Evolutionary conservation across 2,888 invertebrate genomes (phyloP).

Genomic region (Tachystola acroxantha): DNA sequence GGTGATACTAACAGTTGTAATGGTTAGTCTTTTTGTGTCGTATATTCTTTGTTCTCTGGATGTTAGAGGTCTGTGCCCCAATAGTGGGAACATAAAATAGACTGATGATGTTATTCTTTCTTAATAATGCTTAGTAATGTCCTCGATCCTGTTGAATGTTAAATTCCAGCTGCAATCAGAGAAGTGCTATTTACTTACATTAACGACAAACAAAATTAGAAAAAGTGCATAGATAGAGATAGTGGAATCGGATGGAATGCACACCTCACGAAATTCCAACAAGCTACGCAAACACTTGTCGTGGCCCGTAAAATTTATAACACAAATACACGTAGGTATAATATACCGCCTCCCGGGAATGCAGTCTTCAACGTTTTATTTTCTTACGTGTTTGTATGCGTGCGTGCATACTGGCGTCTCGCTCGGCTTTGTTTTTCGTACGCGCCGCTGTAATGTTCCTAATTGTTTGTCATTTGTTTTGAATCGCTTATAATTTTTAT

Average conservation of each 20-base stretch:
- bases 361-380: constrained; percentile 50
- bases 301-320: constrained; percentile 59
- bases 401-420: constrained; percentile 22
- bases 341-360: constrained; percentile 50
- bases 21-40: no score
- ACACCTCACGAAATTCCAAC: constrained; percentile 48
- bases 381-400: constrained; percentile 38
- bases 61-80: no score
- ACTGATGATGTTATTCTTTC: no score
- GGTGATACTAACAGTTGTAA: no score
- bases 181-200: no score
- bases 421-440: constrained; percentile 16
- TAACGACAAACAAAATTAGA: neutral
- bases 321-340: constrained; percentile 44
- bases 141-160: no score
- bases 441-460: constrained; percentile 17
- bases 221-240: constrained; percentile 9
- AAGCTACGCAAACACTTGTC: constrained; percentile 58
- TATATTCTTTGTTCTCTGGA: no score
- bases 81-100: no score
- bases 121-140: no score
- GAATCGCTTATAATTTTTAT: constrained; percentile 10
- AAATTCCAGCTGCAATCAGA: no score
- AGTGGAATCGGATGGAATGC: constrained; percentile 12
- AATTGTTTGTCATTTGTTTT: constrained; percentile 22